Base-by-base conservation (phyloP, 35 echinoderm and acorn worm species). In the Patiria miniata region DNA sequence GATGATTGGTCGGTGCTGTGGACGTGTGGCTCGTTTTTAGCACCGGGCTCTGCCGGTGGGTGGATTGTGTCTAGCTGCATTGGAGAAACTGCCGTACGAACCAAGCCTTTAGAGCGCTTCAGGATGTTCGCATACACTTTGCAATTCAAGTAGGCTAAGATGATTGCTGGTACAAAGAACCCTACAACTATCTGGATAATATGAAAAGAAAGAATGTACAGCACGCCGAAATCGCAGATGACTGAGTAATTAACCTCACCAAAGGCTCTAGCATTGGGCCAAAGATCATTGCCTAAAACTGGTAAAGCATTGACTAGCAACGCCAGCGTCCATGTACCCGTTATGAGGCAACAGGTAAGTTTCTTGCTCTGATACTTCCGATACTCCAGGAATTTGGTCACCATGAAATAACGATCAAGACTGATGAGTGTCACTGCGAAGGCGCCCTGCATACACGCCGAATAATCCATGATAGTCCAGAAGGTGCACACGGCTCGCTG, bases 371-470 rank as follows among this genome's bases (percentile, higher is more conserved):
- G 60, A 40, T 83, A 84, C 21, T 39, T 39, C 15, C 44, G 51
- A 33, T 90, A 90, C 39, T 57, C 83, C 19, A 90, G 28, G 30
- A 73, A 22, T 47, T 77, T 73, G 7, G 61, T 78, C 9, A 90
- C 81, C 61, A 90, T 38, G 16, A 83, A 61, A 28, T 83, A 90
- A 15, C 88, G 88, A 78, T 90, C 88, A 16, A 90, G 16, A 40
- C 61, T 90, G 16, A 90, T 83, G 34, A 90, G 77, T 15, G 83
- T 34, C 5, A 90, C 83, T 21, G 80, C 81, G 16, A 83, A 59
- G 1, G 80, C 29, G 19, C 80, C 83, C 17, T 77, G 59, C 16
- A 52, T 32, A 21, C 80, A 83, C 17, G 81, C 81, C 1, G 68
- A 22, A 78, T 84, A 90, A 83, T 90, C 88, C 18, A 90, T 7